Percentiles rank a stretch among this genome's conserved stretches.
phyloP scores from a whole-genome alignment of 1,140 invertebrate species.

The Drosophila pallidifrons region DNA sequence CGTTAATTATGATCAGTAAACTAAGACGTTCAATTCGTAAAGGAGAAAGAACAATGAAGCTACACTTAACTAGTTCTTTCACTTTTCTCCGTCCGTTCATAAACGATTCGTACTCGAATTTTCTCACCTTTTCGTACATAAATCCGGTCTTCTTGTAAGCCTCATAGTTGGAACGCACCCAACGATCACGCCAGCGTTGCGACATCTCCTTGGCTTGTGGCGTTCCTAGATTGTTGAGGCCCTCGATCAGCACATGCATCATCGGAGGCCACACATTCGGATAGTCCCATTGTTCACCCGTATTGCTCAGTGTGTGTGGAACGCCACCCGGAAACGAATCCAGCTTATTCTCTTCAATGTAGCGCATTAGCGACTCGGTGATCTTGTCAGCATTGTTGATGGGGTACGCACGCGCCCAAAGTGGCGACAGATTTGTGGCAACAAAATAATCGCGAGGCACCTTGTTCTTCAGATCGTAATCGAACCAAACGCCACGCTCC shows the following conservation, averaged over 20 bases:
- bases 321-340: constrained; percentile 88
- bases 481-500: constrained; percentile 93
- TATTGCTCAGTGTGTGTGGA: constrained; percentile 91
- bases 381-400: constrained; percentile 87
- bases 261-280: constrained; percentile 97
- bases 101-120: no score
- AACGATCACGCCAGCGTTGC: constrained; percentile 90
- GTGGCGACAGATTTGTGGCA: constrained; percentile 92
- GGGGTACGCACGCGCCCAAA: constrained; percentile 92
- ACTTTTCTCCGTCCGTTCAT: no score
- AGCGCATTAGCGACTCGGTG: constrained; percentile 89
- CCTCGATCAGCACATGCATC: constrained; percentile 92
- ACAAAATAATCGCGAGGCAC: constrained; percentile 94
- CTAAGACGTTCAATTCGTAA: no score
- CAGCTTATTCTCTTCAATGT: constrained; percentile 90
- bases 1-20: no score
- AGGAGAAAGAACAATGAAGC: no score
- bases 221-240: constrained; percentile 89
- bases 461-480: constrained; percentile 91
- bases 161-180: constrained; percentile 92
- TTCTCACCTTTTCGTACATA: constrained; percentile 95
- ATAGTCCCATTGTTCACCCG: constrained; percentile 97
- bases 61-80: no score
- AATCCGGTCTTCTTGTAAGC: constrained; percentile 89
- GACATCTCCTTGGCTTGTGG: constrained; percentile 89